Evolutionary conservation across 2,888 invertebrate genomes (phyloP), one percentile per base, ranked within the genome.

Genomic region (Drosophila aldrichi): DNA sequence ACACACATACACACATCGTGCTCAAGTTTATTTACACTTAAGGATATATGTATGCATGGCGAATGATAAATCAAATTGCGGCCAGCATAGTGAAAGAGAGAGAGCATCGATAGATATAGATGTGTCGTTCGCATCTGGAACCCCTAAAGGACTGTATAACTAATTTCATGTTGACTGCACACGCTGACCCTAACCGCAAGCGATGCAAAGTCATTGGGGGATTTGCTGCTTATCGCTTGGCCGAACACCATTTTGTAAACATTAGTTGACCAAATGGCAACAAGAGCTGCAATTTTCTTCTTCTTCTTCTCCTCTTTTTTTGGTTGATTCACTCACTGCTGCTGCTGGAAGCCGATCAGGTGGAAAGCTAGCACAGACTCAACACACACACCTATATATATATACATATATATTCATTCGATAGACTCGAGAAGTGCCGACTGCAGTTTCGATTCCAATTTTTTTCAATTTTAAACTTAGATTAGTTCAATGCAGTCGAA

Each of bases 161-260:
- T 86, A 89, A 83, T 83, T 83, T 83, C 89, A 83, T 83, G 77
- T 82, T 86, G 69, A 77, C 56, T 88, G 83, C 87, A 67, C 89
- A 86, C 72, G 60, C 73, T 68, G 68, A 77, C 70, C 70, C 43
- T 12, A 63, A 67, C 67, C 77, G 57, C 87, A 68, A 74, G 78
- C 81, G 64, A 69, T 77, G 81, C 74, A 63, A 87, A 86, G 84
- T 81, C 86, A 86, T 86, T 80, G 74, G 66, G 84, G 81, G 77
- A 72, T 80, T 83, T 83, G 51, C 70, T 64, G 46, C 72, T 81
- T 87, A 89, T 84, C 89, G 89, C 72, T 69, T 83, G 88, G 75
- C 69, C 85, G 82, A 89, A 66, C 89, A 89, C 65, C 75, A 87
- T 81, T 89, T 81, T 75, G 84, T 71, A 81, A 89, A 89, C 75